Percentiles rank a stretch among this genome's conserved stretches.
phyloP scores from a whole-genome alignment of 2,113 vertebrate genomes.

The Nothoprocta pentlandii region DNA sequence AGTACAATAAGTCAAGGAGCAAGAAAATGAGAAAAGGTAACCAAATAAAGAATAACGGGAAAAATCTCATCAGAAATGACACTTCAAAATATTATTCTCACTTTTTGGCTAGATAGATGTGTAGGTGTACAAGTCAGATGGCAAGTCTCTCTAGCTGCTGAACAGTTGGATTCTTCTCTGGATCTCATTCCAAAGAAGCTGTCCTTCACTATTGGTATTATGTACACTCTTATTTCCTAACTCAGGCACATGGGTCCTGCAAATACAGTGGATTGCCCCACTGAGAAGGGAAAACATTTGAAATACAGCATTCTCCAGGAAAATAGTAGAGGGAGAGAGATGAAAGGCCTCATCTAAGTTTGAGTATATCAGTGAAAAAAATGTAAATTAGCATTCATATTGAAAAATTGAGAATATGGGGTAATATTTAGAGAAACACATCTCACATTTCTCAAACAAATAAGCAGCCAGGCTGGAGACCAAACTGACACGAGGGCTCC shows the following conservation, averaged over 20 bases:
- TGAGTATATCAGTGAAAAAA: not conserved
- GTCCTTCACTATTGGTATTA: not conserved
- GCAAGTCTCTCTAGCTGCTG: not conserved
- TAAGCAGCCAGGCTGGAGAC: not conserved
- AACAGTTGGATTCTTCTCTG: not conserved
- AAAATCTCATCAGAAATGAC: not conserved
- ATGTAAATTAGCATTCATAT: not conserved
- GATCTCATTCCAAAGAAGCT: not conserved
- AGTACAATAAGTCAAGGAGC: not conserved
- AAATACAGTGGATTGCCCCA: not conserved
- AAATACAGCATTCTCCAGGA: not conserved
- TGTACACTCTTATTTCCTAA: fast-evolving
- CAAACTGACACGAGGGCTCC: not conserved
- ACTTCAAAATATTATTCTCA: not conserved
- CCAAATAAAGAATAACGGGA: not conserved
- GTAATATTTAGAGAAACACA: not conserved
- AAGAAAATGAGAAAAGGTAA: not conserved
- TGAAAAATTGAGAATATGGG: not conserved
- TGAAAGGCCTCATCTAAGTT: not conserved
- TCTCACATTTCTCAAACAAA: not conserved
- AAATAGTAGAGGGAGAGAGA: not conserved
- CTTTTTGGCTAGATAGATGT: not conserved
- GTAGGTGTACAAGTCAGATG: not conserved
- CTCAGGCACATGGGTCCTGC: not conserved
- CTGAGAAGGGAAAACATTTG: not conserved